Evolutionary conservation across 2,113 vertebrate species (phyloP).

Genomic region (Uria aalge): DNA sequence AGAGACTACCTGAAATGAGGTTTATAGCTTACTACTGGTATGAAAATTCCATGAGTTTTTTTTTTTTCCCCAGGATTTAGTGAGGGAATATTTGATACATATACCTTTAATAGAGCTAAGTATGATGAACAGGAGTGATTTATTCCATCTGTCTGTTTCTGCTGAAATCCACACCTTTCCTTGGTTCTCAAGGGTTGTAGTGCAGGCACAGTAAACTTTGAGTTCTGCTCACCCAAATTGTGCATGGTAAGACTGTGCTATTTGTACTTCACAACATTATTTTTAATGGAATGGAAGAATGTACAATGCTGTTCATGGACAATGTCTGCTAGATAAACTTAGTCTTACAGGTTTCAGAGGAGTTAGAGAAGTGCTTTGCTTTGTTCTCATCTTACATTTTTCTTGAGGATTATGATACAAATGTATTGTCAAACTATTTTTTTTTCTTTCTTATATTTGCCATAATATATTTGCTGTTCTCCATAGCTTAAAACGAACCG

Average conservation of each 20-base stretch:
- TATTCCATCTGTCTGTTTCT: constrained; percentile 1
- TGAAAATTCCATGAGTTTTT: not conserved
- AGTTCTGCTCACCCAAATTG: not conserved
- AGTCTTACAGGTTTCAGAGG: not conserved
- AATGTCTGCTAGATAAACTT: not conserved
- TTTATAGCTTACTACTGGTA: not conserved
- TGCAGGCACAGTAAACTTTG: not conserved
- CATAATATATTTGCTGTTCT: not conserved
- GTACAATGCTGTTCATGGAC: not conserved
- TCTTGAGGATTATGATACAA: not conserved
- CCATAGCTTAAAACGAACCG: not conserved
- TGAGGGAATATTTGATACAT: not conserved
- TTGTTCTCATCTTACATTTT: not conserved
- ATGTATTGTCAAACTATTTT: not conserved
- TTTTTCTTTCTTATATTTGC: not conserved
- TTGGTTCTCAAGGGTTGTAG: not conserved
- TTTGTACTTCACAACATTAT: not conserved
- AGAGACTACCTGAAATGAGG: not conserved
- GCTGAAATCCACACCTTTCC: not conserved
- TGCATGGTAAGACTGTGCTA: not conserved
- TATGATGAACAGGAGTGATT: not conserved
- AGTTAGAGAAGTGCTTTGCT: not conserved
- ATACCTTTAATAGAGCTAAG: not conserved
- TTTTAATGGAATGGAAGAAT: not conserved
- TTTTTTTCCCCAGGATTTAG: not conserved